Conservation (phyloP, 2,797 vertebrate genomes). For the Onychomys leucogaster region DNA sequence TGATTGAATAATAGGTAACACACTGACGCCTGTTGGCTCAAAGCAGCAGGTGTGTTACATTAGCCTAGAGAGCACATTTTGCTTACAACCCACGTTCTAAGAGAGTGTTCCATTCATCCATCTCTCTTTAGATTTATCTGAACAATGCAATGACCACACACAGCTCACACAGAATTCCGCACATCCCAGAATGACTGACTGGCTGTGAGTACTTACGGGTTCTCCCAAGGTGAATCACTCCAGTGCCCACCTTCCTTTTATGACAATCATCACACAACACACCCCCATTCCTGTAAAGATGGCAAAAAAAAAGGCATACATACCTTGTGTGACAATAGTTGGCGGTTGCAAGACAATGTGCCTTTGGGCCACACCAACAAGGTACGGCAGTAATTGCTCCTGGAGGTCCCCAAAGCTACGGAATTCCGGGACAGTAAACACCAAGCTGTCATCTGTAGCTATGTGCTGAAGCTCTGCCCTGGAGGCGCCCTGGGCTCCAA, state of each 20-base stretch:
- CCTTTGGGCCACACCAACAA: constrained; percentile 94
- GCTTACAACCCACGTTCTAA: accelerated
- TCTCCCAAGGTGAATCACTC: not conserved
- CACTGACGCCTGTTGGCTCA: not conserved
- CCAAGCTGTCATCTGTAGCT: constrained; percentile 93
- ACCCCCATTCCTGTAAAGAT: not conserved
- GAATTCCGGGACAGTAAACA: constrained; percentile 92
- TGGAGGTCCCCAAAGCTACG: constrained; percentile 89
- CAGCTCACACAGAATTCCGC: not conserved
- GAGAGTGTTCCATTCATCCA: accelerated
- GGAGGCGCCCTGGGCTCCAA: constrained; percentile 90
- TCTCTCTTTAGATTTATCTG: not conserved
- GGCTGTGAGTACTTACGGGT: constrained; percentile 64
- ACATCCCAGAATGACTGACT: not conserved
- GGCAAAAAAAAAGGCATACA: constrained; percentile 88
- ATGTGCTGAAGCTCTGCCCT: constrained; percentile 92
- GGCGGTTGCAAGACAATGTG: constrained; percentile 92
- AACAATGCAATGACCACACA: not conserved
- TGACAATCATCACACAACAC: constrained; percentile 39
- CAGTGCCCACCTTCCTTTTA: not conserved
- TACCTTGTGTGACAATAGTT: constrained; percentile 96
- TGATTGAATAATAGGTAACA: not conserved
- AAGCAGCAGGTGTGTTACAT: accelerated
- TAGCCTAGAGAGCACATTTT: not conserved
- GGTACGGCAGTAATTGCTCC: constrained; percentile 91